Base-by-base conservation (phyloP, 2,797 vertebrate species). In the Rhinophrynus dorsalis region DNA sequence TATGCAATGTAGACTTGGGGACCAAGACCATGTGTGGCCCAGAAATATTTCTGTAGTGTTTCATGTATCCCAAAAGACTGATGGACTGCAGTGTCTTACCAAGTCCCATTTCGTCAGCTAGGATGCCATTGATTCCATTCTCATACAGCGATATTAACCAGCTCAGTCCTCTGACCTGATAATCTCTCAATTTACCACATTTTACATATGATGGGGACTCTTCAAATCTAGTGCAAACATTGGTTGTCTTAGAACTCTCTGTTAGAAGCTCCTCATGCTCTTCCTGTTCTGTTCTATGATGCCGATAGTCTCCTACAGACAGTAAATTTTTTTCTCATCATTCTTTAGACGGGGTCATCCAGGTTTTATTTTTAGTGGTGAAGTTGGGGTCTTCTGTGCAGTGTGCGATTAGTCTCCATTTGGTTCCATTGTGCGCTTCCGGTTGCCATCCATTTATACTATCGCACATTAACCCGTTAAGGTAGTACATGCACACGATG, bases 21-120 rank as follows among this genome's bases (percentile, higher is more conserved):
- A 99, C 97, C 79, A 99, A 90, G 44, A 99, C 97, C 97, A 98
- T 99, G 83, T 99, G 97, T 74, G 96, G 97, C 18, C 97, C 97
- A 8, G 94, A 95, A 82, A 99, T 99, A 79, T 92, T 98, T 82
- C 96, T 95, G 86, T 98, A 98, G 85, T 99, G 96, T 83, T 99
- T 99, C 97, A 99, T 99, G 74, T 99, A 99, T 4, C 96, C 97
- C 79, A 99, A 91, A 77, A 99, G 90, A 77, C 96, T 92, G 82
- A 99, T 98, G 0, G 97, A 99, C 88, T 99, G 97, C 68, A 99
- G 88, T 18, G 97, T 99, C 85, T 99, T 99, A 24, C 97, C 96
- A 67, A 99, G 83, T 82, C 97, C 97, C 97, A 99, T 99, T 89
- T 98, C 97, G 85, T 99, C 97, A 51, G 97, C 96, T 0, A 99